Conservation (phyloP, 2,113 vertebrate species). For the Cryptomyrus ogoouensis region DNA sequence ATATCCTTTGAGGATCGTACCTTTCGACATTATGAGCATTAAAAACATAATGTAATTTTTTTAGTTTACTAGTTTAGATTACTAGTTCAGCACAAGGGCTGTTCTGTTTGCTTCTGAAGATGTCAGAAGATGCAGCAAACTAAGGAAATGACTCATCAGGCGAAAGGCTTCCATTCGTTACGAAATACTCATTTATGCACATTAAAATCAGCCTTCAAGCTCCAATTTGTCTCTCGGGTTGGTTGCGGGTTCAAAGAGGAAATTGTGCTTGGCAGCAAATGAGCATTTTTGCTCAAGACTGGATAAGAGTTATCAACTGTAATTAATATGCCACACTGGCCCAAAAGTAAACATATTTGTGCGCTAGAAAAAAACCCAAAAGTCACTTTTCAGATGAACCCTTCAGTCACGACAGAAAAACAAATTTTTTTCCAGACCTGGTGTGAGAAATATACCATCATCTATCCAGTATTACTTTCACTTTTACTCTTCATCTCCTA, state of each 20-base stretch:
- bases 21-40: not conserved
- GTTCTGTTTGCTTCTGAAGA: not conserved
- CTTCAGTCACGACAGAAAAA: not conserved
- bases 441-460: not conserved
- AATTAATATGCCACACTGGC: not conserved
- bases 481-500: not conserved
- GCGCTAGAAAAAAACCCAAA: not conserved
- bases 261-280: not conserved
- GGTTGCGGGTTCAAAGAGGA: not conserved
- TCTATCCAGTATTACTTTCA: not conserved
- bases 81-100: not conserved
- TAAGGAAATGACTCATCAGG: not conserved
- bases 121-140: not conserved
- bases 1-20: not conserved
- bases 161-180: not conserved
- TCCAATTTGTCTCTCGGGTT: not conserved
- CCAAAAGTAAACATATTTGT: not conserved
- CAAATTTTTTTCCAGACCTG: not conserved
- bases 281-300: not conserved
- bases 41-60: not conserved
- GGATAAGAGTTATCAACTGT: not conserved
- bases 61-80: too few species aligned
- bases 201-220: not conserved
- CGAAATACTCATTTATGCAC: not conserved
- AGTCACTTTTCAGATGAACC: not conserved